A percentile compares a stretch with the other conserved stretches of the same genome.
These are phyloP conservation scores for Tinea semifulvella DNA, from an alignment of 2,888 invertebrate genomes.

Conservation along the genomic window DNA sequence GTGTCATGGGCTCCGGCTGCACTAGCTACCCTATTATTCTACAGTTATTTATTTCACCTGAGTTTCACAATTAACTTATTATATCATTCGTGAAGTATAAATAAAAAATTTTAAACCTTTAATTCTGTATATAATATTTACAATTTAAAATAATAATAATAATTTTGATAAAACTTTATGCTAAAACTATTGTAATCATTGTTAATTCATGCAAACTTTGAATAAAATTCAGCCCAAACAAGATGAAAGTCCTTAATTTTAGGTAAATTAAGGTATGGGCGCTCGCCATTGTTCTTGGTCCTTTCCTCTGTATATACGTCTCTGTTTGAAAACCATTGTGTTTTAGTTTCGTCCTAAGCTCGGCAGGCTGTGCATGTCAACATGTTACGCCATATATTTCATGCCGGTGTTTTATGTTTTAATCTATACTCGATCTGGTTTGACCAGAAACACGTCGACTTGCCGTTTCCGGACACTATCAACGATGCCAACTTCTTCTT, in stretches of 20 bases:
- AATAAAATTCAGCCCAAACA: neutral
- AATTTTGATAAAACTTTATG: no score
- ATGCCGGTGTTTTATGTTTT: slow-evolving; percentile 30
- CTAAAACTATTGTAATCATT: no score
- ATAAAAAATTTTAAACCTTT: no score
- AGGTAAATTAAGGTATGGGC: neutral
- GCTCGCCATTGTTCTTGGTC: neutral
- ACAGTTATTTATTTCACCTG: no score
- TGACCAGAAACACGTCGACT: slow-evolving; percentile 38
- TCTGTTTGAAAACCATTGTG: slow-evolving; percentile 23
- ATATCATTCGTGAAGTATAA: no score
- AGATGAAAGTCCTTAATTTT: neutral
- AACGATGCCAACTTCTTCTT: slow-evolving; percentile 33
- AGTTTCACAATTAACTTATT: no score
- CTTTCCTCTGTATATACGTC: neutral
- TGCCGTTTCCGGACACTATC: slow-evolving; percentile 32
- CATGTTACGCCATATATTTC: slow-evolving; percentile 27
- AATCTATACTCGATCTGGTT: slow-evolving; percentile 39
- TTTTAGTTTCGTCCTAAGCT: slow-evolving; percentile 15
- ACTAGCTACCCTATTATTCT: no score
- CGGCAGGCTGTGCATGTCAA: neutral
- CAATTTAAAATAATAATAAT: no score
- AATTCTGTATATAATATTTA: no score
- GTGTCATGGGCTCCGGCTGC: no score
- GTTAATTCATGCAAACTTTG: no score